Evolutionary conservation across 2,113 vertebrate species (phyloP).

Genomic region (Thomomys bottae): DNA sequence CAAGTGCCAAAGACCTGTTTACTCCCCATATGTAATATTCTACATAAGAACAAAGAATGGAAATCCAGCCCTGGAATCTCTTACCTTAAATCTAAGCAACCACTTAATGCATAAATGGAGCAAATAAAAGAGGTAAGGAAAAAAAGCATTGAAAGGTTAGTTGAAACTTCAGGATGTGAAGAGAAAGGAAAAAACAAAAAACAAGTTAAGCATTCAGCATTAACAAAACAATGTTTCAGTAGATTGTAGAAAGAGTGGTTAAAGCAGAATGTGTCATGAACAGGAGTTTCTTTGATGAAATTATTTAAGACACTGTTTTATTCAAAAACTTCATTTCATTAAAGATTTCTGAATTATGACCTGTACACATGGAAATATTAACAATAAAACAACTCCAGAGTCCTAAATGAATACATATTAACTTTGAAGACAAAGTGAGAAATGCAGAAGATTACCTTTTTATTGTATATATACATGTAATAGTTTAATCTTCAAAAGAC

Average conservation of each 20-base stretch:
- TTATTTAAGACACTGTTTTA: constrained; percentile 70
- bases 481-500: not conserved
- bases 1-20: constrained; percentile 70
- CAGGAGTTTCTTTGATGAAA: constrained; percentile 83
- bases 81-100: constrained; percentile 99
- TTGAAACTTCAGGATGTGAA: constrained; percentile 90
- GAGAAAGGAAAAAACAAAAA: constrained; percentile 89
- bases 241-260: constrained; percentile 88
- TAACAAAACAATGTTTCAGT: constrained; percentile 89
- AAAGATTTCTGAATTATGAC: constrained; percentile 45
- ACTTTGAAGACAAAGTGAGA: constrained; percentile 60
- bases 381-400: constrained; percentile 47
- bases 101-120: constrained; percentile 96
- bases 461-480: constrained; percentile 13
- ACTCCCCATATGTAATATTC: constrained; percentile 89
- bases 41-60: constrained; percentile 84
- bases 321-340: constrained; percentile 59
- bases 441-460: not conserved
- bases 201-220: constrained; percentile 90
- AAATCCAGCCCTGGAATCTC: constrained; percentile 90
- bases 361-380: constrained; percentile 20
- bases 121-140: constrained; percentile 93
- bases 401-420: constrained; percentile 45
- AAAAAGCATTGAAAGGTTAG: constrained; percentile 94
- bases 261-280: constrained; percentile 89